Evolutionary conservation across 2,888 invertebrate species (phyloP).

Genomic region (Myathropa florea): DNA sequence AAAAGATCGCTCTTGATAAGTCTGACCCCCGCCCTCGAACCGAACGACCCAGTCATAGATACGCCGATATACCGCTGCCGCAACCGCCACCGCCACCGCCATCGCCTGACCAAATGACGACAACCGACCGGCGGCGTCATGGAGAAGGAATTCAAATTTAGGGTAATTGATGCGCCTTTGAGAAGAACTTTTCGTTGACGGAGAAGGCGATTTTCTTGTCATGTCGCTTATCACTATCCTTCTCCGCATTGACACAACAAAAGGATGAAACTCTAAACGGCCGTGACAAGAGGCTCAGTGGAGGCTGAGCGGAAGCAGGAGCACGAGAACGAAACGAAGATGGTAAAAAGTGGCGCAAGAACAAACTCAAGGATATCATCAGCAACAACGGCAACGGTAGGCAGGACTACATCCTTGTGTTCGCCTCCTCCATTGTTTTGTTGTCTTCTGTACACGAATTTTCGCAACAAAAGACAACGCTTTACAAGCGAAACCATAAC

Average conservation of each 20-base stretch:
- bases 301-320: neutral
- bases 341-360: neutral
- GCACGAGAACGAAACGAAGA: neutral
- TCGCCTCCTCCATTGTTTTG: neutral
- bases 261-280: conserved; percentile 49
- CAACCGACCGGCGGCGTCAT: neutral
- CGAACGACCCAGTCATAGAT: neutral
- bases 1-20: conserved; percentile 21
- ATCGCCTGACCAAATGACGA: neutral
- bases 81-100: neutral
- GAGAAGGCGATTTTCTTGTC: conserved; percentile 48
- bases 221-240: conserved; percentile 16
- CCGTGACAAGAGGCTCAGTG: conserved; percentile 25
- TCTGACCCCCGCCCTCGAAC: neutral
- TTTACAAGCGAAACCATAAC: conserved; percentile 35
- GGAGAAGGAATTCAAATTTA: conserved; percentile 56
- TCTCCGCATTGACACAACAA: conserved; percentile 14
- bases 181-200: conserved; percentile 41
- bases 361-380: neutral
- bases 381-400: neutral
- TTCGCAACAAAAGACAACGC: conserved; percentile 45
- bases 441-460: conserved; percentile 19
- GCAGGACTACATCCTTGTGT: neutral
- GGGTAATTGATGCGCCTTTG: conserved; percentile 61
- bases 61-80: neutral